Evolutionary conservation across 2,888 invertebrate species (phyloP).

Genomic region (Sarcophaga carnaria): DNA sequence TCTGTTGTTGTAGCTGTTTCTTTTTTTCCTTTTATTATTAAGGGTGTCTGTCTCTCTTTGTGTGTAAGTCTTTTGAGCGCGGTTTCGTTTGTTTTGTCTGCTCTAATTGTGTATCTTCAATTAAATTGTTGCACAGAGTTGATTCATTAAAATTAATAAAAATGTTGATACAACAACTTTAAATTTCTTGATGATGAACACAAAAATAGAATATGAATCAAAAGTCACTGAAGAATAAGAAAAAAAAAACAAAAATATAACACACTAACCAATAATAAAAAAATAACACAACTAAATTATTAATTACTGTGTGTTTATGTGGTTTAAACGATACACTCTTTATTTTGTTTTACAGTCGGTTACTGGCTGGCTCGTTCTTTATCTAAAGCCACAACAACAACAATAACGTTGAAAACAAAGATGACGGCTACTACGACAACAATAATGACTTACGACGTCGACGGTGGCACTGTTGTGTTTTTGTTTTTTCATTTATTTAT

Average conservation of each 20-base stretch:
- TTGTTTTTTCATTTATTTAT: constrained; percentile 25
- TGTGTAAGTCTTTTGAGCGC: neutral
- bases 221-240: neutral
- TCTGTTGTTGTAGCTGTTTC: constrained; percentile 29
- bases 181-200: constrained; percentile 30
- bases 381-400: constrained; percentile 33
- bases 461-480: constrained; percentile 40
- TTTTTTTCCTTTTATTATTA: constrained; percentile 19
- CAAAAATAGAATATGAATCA: neutral
- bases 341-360: neutral
- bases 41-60: constrained; percentile 13
- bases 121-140: constrained; percentile 64
- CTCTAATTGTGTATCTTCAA: constrained; percentile 57
- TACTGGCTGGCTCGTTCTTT: constrained; percentile 30
- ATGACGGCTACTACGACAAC: constrained; percentile 24
- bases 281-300: neutral
- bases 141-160: constrained; percentile 66
- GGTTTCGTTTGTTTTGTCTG: constrained; percentile 14
- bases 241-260: too few relatives aligned
- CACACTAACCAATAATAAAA: neutral
- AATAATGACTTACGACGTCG: constrained; percentile 39
- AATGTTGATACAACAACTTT: constrained; percentile 57
- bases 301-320: neutral
- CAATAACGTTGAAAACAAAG: constrained; percentile 19
- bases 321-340: neutral